Evolutionary conservation across 2,797 vertebrate genomes (phyloP), one percentile per base, ranked within the genome.

Genomic region (Microhierax caerulescens): DNA sequence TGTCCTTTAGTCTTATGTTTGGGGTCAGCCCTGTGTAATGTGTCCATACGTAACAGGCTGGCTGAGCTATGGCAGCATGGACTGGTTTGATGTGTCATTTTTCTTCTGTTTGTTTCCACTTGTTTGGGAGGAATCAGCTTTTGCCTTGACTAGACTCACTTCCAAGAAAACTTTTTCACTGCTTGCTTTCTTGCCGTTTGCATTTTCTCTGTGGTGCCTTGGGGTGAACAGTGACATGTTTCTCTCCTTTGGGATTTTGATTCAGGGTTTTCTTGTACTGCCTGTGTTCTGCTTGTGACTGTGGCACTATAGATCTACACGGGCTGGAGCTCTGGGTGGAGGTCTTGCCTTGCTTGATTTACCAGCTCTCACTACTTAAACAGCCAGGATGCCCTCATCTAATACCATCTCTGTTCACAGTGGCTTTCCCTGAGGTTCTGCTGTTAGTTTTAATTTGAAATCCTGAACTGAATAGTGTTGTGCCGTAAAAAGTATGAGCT

Each of bases 381-480:
- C 25, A 84, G 16, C 18, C 51, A 85, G 41, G n/a, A 39, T 82
- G 10, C 21, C 22, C 8, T 82, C 60, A 21, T 67, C 60, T 85
- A 34, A 41, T 51, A 11, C 5, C 0, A 0, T 76, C 32, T 90
- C n/a, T 74, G 21, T 90, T 86, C 45, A 56, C 10, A 30, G 25
- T 53, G n/a, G 18, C 27, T 88, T 93, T 92, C n/a, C 36, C 63
- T 34, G 43, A 67, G 74, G 39, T 85, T 83, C 73, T 90, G 41
- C 20, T 65, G 17, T 56, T 92, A 70, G 27, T 53, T 92, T 94
- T 76, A 20, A 28, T 91, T 95, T 89, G 61, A 75, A 88, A 39
- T 73, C 75, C 37, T 53, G 43, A 76, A 63, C 5, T 51, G 27
- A 77, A 61, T 32, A 88, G 22, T 15, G 10, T 25, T 74, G 32